Conservation (phyloP, 2,797 vertebrate genomes). For the Gymnocypris eckloni region DNA sequence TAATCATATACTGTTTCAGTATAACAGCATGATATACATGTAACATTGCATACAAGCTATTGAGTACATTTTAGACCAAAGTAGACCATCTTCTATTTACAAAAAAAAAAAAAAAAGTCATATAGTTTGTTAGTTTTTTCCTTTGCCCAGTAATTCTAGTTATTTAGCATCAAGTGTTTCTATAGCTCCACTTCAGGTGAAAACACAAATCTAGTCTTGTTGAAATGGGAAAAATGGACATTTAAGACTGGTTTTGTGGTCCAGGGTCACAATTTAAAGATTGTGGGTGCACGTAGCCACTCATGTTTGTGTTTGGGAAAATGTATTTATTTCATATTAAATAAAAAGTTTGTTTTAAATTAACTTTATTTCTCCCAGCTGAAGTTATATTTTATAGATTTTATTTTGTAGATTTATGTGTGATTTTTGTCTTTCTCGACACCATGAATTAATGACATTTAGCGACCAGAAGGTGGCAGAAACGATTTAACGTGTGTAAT, state of each 20-base stretch:
- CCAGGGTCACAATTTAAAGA: too few relatives aligned
- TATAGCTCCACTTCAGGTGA: background rate
- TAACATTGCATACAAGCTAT: background rate
- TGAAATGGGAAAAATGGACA: background rate
- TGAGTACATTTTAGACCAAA: background rate
- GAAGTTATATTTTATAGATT: too few relatives aligned
- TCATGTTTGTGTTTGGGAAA: too few relatives aligned
- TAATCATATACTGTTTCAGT: background rate
- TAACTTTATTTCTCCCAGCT: too few relatives aligned
- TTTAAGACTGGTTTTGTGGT: too few relatives aligned
- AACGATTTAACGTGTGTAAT: too few relatives aligned
- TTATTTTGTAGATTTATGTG: background rate
- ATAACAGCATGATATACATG: background rate
- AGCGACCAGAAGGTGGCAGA: background rate
- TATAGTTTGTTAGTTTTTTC: background rate
- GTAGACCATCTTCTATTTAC: background rate
- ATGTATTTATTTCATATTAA: too few relatives aligned
- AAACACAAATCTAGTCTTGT: background rate
- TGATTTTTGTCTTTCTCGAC: background rate
- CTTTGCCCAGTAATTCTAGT: background rate
- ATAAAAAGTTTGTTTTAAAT: too few relatives aligned
- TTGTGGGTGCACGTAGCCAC: too few relatives aligned
- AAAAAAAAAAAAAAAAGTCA: background rate
- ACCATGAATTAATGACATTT: background rate
- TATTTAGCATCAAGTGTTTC: background rate